Conservation (phyloP, 2,888 invertebrate genomes). For the Timema cristinae region DNA sequence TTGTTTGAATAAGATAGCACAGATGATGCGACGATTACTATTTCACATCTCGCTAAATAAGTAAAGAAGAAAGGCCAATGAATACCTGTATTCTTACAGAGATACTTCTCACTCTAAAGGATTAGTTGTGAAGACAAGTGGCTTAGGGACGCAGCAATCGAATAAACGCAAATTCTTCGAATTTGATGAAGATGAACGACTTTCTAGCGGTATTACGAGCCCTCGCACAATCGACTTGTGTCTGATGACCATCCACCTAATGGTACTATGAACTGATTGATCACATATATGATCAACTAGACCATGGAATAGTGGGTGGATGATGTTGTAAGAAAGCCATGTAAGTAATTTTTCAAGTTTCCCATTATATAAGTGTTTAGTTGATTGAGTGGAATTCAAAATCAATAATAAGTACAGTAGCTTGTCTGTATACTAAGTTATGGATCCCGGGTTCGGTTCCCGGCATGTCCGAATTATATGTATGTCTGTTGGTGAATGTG, state of each 20-base stretch:
- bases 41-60: not conserved
- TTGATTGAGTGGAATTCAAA: no score
- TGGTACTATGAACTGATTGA: conserved; percentile 38
- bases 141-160: no score
- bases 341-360: conserved; percentile 23
- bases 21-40: conserved; percentile 12
- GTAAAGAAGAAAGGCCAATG: not conserved
- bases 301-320: conserved; percentile 33
- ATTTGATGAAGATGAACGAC: not conserved
- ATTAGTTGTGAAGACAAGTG: no score
- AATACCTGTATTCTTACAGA: no score
- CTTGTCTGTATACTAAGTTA: no score
- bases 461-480: no score
- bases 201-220: not conserved
- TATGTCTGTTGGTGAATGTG: no score
- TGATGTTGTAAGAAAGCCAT: conserved; percentile 30
- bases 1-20: not conserved
- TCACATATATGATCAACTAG: conserved; percentile 32
- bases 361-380: no score
- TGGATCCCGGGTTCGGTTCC: no score
- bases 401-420: no score
- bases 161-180: no score
- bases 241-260: conserved; percentile 50
- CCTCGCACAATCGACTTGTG: conserved; percentile 44
- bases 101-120: no score